A percentile compares a stretch with the other conserved stretches of the same genome.
These are phyloP conservation scores for Morelia viridis DNA, from an alignment of 2,797 vertebrate species.

Conservation along the genomic window DNA sequence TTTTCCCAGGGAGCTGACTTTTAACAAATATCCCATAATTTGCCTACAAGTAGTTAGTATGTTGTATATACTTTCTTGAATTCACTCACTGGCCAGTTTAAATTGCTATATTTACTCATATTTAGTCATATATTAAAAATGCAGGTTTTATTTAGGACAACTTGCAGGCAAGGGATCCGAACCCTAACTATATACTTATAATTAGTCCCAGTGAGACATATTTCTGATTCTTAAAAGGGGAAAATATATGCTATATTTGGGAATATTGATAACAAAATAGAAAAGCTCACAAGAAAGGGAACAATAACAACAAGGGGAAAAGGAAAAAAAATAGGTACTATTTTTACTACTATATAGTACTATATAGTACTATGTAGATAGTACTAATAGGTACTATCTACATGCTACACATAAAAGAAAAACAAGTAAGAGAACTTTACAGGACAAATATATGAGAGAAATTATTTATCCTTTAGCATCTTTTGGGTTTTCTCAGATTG, in stretches of 20 bases:
- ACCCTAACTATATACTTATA: constrained; percentile 22
- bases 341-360: background rate
- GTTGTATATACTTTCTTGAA: background rate
- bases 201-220: constrained; percentile 38
- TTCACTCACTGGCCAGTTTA: background rate
- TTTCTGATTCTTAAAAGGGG: constrained; percentile 14
- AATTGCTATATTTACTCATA: background rate
- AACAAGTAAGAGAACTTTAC: background rate
- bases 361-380: no score
- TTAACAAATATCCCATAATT: background rate
- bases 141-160: background rate
- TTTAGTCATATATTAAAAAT: background rate
- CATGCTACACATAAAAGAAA: constrained; percentile 12
- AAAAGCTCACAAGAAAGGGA: constrained; percentile 16
- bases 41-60: background rate
- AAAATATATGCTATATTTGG: background rate
- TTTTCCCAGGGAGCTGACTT: background rate
- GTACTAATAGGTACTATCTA: constrained; percentile 5
- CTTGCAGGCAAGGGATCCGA: background rate
- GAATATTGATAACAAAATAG: constrained; percentile 6
- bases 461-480: constrained; percentile 34
- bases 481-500: constrained; percentile 19
- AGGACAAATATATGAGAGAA: constrained; percentile 13
- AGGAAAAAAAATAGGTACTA: constrained; percentile 28
- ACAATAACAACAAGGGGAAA: background rate